These are phyloP conservation scores for Tonatia bakeri DNA, from an alignment of 2,113 vertebrate genomes.

Conservation along the genomic window DNA sequence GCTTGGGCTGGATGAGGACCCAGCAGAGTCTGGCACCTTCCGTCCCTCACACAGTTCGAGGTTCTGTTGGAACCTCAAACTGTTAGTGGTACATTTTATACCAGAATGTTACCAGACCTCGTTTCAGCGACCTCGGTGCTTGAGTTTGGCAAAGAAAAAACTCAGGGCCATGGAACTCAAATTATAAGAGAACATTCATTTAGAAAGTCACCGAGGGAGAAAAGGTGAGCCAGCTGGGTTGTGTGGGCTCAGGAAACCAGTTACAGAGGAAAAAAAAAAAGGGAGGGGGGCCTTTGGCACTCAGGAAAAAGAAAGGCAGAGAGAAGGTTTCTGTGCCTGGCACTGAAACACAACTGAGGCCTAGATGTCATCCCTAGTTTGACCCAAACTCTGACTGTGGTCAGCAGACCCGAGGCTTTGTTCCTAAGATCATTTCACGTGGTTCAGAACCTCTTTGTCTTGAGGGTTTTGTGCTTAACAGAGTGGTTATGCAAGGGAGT, in stretches of 20 bases:
- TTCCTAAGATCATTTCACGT: background rate
- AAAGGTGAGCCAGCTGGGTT: too few relatives aligned
- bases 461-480: too few relatives aligned
- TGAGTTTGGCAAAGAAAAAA: background rate
- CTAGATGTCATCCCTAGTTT: background rate
- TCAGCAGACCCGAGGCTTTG: background rate
- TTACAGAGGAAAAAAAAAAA: background rate
- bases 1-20: background rate
- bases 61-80: background rate
- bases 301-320: background rate
- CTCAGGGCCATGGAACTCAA: too few relatives aligned
- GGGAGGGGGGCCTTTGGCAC: background rate
- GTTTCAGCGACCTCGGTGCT: background rate
- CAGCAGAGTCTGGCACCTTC: background rate
- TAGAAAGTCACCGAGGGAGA: too few relatives aligned
- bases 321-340: background rate
- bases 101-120: background rate
- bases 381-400: background rate
- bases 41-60: background rate
- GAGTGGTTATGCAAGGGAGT: too few relatives aligned
- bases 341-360: background rate
- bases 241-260: background rate
- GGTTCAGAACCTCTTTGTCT: background rate
- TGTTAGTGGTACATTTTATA: too few relatives aligned
- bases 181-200: too few relatives aligned